Evolutionary conservation across 2,888 invertebrate species (phyloP), one percentile per base, ranked within the genome.

Genomic region (Caenorhabditis becei): DNA sequence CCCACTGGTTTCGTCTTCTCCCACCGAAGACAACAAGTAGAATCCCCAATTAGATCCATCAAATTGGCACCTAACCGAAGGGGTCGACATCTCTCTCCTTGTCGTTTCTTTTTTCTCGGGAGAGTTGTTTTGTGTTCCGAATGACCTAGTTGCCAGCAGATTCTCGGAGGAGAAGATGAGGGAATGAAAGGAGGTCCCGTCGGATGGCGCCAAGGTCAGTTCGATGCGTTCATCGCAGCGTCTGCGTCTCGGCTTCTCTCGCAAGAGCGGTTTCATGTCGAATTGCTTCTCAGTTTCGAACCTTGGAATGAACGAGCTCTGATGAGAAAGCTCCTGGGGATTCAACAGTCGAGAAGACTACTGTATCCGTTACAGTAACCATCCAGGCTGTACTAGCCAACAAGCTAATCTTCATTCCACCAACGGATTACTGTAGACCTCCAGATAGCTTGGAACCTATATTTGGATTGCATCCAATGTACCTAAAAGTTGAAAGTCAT

Each of bases 111-210:
- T 71, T 26, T 53, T 56, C 53, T 61, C 47, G 23, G 47, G 35
- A 71, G 63, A 72, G 74, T 75, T 66, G 59, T 75, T 66, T 66
- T 75, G 66, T 75, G 49, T 77, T 77, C 78, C 71, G 71, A 78
- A 44, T 78, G 78, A 78, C 78, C 78, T 78, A 78, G 66, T 78
- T 78, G 78, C 71, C 78, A 66, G 61, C 35, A 41, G 69, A 49
- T 49, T 44, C 47, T 56, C 67, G 18, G 16, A 56, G 56, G 41
- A 62, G 61, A 67, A 77, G n/a, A 54, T 32, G 44, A 47, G 41
- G 49, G 49, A 26, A 35, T 20, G 32, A 26, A 54, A 61, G 28
- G 66, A 66, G 74, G 65, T 51, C 66, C 61, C 65, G 44, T 37
- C 54, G 49, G 51, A 37, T 62, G 72, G 72, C 72, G 72, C 65